Base-by-base conservation (phyloP, 2,888 invertebrate species). In the Tipula confusa region DNA sequence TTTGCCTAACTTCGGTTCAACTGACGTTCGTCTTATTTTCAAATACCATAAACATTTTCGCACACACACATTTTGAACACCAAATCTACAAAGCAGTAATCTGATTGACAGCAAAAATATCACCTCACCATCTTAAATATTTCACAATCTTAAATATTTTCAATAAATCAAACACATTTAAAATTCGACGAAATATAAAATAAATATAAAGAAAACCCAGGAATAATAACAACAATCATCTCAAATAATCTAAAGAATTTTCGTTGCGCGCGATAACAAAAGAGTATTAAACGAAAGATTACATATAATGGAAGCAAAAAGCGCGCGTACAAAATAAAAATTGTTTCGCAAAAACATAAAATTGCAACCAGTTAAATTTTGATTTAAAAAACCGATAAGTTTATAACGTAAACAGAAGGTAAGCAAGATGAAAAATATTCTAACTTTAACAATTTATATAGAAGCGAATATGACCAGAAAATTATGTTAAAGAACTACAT, bases 351-450 rank as follows among this genome's bases (percentile, higher is more conserved):
- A 64, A 64, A 64, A 64, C 15, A 43, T 43, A 64, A 64, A 64
- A 64, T 64, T 64, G 64, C 64, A 64, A 64, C 5, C 24, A 7
- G 64, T 64, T 24, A 64, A 18, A 24, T 24, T 64, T 64, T 64
- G 64, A 64, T 64, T 64, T 64, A n/a, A 24, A 7, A 24, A 64
- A 7, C 64, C 18, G 64, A 64, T 64, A 11, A 64, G 9, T 64
- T 64, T 24, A 64, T 64, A 64, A 64, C 64, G 24, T 64, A 64
- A 64, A 64, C 64, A 64, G 64, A 64, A 64, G 64, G 64, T 24
- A 64, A 24, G 11, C 64, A 64, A 64, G 64, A 18, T 64, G 64
- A n/a, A n/a, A 64, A 24, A 64, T 24, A 64, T 64, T 64, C 11
- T 24, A 64, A 18, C 64, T n/a, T n/a, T n/a, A 64, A 24, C 64